phyloP scores from a whole-genome alignment of 2,888 invertebrate genomes.

The Lithophane ornitopus region DNA sequence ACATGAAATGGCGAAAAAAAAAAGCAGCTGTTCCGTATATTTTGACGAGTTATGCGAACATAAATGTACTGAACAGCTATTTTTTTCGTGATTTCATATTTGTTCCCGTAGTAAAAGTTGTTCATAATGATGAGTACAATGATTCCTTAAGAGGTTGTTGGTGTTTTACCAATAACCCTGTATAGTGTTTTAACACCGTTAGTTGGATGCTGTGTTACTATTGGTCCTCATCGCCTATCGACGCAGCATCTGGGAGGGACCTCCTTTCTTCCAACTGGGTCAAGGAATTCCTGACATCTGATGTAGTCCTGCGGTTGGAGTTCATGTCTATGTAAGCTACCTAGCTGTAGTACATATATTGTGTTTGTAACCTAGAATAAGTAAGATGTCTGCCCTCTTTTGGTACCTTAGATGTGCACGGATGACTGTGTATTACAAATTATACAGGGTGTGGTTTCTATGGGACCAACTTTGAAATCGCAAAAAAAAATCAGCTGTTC shows the following conservation, averaged over 20 bases:
- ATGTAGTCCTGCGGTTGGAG: constrained; percentile 51
- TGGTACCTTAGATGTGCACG: background rate
- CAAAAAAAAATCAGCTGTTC: too few relatives aligned
- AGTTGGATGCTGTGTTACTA: constrained; percentile 11
- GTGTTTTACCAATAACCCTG: too few relatives aligned
- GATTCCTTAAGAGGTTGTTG: too few relatives aligned
- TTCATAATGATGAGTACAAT: too few relatives aligned
- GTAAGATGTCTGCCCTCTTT: constrained; percentile 14
- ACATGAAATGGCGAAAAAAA: too few relatives aligned
- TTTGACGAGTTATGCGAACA: too few relatives aligned
- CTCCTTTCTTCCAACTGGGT: constrained; percentile 55
- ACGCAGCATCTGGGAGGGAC: constrained; percentile 41
- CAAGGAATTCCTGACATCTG: constrained; percentile 60
- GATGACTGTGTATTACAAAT: background rate
- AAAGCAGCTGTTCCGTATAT: too few relatives aligned
- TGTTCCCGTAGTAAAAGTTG: too few relatives aligned
- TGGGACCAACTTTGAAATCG: too few relatives aligned
- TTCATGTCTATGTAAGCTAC: constrained; percentile 25
- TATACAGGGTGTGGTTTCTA: too few relatives aligned
- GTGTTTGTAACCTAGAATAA: constrained; percentile 12
- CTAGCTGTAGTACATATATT: constrained; percentile 10
- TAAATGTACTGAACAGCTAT: too few relatives aligned
- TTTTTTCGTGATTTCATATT: too few relatives aligned
- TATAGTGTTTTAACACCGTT: background rate
- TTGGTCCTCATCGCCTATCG: constrained; percentile 34